phyloP scores from a whole-genome alignment of 2,113 vertebrate genomes.

The Microtus richardsoni region DNA sequence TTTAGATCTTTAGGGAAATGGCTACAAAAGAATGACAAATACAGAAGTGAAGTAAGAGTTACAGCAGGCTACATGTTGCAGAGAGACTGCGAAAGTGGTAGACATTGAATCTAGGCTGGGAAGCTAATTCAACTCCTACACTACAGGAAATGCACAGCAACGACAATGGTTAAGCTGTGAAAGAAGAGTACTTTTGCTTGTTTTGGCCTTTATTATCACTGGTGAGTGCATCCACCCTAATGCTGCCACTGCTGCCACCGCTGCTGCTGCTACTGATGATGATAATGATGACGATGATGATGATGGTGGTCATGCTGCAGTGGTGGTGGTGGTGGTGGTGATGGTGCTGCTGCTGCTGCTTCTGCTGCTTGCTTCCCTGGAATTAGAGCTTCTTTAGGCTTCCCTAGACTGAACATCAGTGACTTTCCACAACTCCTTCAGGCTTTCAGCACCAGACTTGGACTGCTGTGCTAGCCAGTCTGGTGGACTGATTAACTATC shows the following conservation, averaged over 20 bases:
- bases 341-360: background rate
- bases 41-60: background rate
- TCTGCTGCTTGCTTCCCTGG: background rate
- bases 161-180: background rate
- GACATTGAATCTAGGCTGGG: background rate
- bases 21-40: background rate
- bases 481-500: background rate
- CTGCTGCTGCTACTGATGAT: background rate
- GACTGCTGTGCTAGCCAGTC: background rate
- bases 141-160: too few relatives aligned
- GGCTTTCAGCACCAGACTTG: background rate
- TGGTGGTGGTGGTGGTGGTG: too few relatives aligned
- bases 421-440: background rate
- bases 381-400: background rate
- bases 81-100: background rate
- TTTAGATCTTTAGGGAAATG: background rate
- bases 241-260: background rate
- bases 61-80: background rate
- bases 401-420: background rate
- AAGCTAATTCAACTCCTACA: background rate
- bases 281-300: background rate
- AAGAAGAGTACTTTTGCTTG: background rate
- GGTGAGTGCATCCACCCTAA: background rate
- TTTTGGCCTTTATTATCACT: background rate
- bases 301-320: too few relatives aligned